These are phyloP conservation scores for Phengaris arion DNA, from an alignment of 2,888 invertebrate genomes.

Conservation along the genomic window DNA sequence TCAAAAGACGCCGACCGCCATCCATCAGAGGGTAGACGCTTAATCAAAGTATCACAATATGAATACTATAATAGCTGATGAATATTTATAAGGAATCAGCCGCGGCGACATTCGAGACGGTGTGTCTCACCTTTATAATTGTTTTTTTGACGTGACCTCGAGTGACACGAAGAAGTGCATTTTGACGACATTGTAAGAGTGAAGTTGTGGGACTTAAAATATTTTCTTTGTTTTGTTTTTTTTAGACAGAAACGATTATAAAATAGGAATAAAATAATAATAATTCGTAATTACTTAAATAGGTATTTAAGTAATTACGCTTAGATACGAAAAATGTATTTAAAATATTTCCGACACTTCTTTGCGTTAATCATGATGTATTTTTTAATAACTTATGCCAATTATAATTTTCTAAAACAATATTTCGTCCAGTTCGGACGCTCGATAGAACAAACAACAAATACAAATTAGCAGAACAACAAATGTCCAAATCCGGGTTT, in stretches of 20 bases:
- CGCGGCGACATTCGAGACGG: slow-evolving; percentile 58
- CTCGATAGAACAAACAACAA: slow-evolving; percentile 49
- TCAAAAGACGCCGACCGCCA: slow-evolving; percentile 48
- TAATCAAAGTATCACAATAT: slow-evolving; percentile 77
- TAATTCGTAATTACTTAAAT: too few relatives aligned
- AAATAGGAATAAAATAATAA: too few relatives aligned
- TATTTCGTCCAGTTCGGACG: neutral
- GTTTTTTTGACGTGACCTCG: slow-evolving; percentile 45
- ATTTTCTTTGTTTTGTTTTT: slow-evolving; percentile 37
- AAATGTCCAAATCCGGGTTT: slow-evolving; percentile 72
- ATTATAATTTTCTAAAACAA: too few relatives aligned
- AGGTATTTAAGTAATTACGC: too few relatives aligned
- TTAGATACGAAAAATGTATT: too few relatives aligned
- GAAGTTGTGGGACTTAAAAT: neutral
- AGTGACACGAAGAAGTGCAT: slow-evolving; percentile 33
- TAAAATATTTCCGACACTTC: too few relatives aligned
- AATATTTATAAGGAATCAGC: slow-evolving; percentile 74
- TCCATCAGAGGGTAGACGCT: slow-evolving; percentile 70
- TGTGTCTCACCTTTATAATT: slow-evolving; percentile 54
- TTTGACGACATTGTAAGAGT: slow-evolving; percentile 29
- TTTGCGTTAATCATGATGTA: too few relatives aligned
- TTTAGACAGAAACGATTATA: too few relatives aligned
- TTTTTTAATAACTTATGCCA: too few relatives aligned
- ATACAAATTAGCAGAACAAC: slow-evolving; percentile 63
- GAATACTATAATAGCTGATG: slow-evolving; percentile 63